Conservation (phyloP, 2,113 vertebrate species). For the Lethenteron camtschaticum region DNA sequence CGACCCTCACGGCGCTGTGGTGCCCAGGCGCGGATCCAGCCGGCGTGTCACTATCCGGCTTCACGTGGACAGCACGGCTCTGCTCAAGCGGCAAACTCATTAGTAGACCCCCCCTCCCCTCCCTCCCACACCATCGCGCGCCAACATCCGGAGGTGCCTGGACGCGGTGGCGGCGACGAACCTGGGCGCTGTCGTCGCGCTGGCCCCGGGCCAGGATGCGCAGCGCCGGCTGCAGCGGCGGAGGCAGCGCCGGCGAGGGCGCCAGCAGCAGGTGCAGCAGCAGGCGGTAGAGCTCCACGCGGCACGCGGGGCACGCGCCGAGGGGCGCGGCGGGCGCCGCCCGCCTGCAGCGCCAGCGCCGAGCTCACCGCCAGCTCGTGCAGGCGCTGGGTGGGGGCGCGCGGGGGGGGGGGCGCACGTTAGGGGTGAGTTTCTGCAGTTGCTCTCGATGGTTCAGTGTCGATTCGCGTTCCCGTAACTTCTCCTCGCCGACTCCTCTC, state of each 20-base stretch:
- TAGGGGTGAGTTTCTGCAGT: neutral
- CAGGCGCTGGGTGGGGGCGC: conserved; percentile 26
- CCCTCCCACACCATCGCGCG: too few relatives aligned
- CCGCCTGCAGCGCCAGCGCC: conserved; percentile 32
- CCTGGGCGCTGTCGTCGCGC: conserved; percentile 34
- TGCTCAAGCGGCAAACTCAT: too few relatives aligned
- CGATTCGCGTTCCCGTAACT: neutral
- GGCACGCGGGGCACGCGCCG: conserved; percentile 29
- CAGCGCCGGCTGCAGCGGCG: conserved; percentile 44
- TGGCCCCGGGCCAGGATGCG: conserved; percentile 39
- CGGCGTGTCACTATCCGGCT: too few relatives aligned
- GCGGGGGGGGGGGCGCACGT: too few relatives aligned
- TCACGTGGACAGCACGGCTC: too few relatives aligned
- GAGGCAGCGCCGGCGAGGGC: conserved; percentile 37
- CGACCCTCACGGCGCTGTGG: too few relatives aligned
- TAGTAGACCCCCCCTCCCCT: too few relatives aligned
- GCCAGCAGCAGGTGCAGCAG: conserved; percentile 42
- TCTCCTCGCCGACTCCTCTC: too few relatives aligned
- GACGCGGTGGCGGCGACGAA: conserved; percentile 10
- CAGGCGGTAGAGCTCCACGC: conserved; percentile 39
- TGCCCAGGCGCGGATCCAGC: too few relatives aligned
- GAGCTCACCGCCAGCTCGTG: conserved; percentile 45
- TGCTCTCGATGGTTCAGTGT: neutral
- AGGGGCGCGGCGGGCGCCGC: conserved; percentile 18
- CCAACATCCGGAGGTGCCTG: conserved; percentile 5